Base-by-base conservation (phyloP, 2,888 invertebrate genomes). In the Vanessa cardui region DNA sequence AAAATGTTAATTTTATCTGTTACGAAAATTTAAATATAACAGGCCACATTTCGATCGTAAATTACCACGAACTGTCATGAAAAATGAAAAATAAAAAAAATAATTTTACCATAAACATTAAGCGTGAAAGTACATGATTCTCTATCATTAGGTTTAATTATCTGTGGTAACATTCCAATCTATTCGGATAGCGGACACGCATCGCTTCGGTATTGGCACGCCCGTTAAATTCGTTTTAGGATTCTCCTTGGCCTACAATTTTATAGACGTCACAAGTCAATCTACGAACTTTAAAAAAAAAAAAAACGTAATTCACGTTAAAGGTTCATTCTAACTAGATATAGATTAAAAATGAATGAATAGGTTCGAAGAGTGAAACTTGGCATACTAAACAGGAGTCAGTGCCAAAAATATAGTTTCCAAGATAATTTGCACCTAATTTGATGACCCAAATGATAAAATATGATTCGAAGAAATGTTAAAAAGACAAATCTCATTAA, bases 211-310 rank as follows among this genome's bases (percentile, higher is more conserved):
- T 73, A 75, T 75, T 77, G 76, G 80, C 80, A 76, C 79, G 71
- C 68, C 70, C 64, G 74, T 75, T 75, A 70, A 76, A 73, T 72
- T 79, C 72, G 75, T 76, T 78, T 79, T 70, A 72, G 54, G 54
- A 50, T 64, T 83, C 83, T 84, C 87, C 87, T 86, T 87, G 87
- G 83, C 87, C 87, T 78, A 85, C 80, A 77, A 76, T 74, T 70
- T 69, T 58, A 56, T 64, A 63, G 58, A 72, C 79, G 81, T 79
- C 78, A 79, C 69, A 21, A 70, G 73, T 70, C 69, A 74, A 69
- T 73, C 21, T 9, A 50, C 31, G 46, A 33, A 44, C 49, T 66
- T 31, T 31, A 62, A 46, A 64, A 69, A 69, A 62, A 46, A 64
- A 69, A 69, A 62, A 46, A 49, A 15, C 46, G 15, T 8, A 47